Evolutionary conservation across 2,888 invertebrate genomes (phyloP).

Genomic region (Calliopum simillimum): DNA sequence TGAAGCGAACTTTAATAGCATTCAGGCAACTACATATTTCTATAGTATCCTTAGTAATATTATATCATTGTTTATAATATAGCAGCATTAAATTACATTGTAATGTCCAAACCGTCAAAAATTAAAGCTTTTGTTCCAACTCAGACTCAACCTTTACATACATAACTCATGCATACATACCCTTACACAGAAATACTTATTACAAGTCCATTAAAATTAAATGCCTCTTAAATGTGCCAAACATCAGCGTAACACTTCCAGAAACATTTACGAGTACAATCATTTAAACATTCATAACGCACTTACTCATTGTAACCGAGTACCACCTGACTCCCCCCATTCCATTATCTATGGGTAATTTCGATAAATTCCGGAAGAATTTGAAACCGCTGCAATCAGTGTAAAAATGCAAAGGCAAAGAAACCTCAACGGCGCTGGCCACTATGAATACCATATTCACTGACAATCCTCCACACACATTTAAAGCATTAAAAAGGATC

Average conservation of each 20-base stretch:
- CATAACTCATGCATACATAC: no score
- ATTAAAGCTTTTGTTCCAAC: no score
- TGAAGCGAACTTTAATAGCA: no score
- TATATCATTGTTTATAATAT: no score
- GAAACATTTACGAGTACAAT: constrained; percentile 32
- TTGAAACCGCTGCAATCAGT: constrained; percentile 30
- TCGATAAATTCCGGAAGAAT: constrained; percentile 46
- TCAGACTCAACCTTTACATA: no score
- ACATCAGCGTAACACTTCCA: constrained; percentile 38
- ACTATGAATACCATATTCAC: background rate
- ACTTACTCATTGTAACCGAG: background rate
- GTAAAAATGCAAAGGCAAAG: background rate
- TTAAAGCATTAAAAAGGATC: constrained; percentile 54
- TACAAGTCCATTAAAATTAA: constrained; percentile 37
- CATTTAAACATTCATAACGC: constrained; percentile 40
- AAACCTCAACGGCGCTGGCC: background rate
- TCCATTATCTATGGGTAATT: constrained; percentile 38
- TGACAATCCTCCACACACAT: constrained; percentile 11
- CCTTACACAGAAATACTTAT: no score
- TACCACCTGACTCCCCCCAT: background rate
- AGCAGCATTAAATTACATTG: no score
- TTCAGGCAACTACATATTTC: no score
- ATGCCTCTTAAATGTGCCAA: constrained; percentile 40
- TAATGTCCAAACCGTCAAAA: no score
- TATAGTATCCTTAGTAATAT: no score